phyloP scores from a whole-genome alignment of 92 coral and sea anemone species.

The Diadumene lineata region DNA sequence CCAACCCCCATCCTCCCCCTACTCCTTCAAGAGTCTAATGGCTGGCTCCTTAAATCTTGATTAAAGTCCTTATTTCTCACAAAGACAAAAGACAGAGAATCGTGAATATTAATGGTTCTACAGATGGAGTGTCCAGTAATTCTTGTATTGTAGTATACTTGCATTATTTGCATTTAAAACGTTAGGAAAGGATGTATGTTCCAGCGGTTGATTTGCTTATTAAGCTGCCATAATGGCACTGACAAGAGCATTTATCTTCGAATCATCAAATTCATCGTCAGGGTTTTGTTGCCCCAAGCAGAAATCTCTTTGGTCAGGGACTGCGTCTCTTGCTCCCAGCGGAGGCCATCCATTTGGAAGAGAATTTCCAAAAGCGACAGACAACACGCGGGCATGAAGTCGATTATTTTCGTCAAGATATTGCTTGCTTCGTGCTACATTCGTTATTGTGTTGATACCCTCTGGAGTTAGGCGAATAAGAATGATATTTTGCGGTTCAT shows the following conservation, averaged over 20 bases:
- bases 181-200: too few relatives aligned
- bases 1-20: too few relatives aligned
- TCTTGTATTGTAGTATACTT: too few relatives aligned
- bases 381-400: conserved; percentile 74
- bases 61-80: too few relatives aligned
- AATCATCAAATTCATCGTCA: conserved; percentile 52
- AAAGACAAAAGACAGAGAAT: too few relatives aligned
- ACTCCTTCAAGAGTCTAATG: too few relatives aligned
- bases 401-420: conserved; percentile 56
- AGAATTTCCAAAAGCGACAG: conserved; percentile 76
- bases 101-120: too few relatives aligned
- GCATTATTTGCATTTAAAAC: too few relatives aligned
- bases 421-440: conserved; percentile 50
- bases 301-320: conserved; percentile 54
- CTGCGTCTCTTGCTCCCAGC: conserved; percentile 36
- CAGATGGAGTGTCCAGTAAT: too few relatives aligned
- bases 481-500: conserved; percentile 63
- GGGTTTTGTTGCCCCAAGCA: conserved; percentile 57
- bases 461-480: conserved; percentile 75
- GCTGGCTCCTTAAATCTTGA: too few relatives aligned
- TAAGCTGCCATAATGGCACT: conserved; percentile 66
- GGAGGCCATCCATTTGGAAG: conserved; percentile 82
- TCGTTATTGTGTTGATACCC: conserved; percentile 51
- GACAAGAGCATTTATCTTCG: conserved; percentile 64
- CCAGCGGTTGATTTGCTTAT: conserved; percentile 8